A percentile compares a stretch with the other conserved stretches of the same genome.
phyloP scores from a whole-genome alignment of 2,888 invertebrate species.

The Gryllus longicercus region DNA sequence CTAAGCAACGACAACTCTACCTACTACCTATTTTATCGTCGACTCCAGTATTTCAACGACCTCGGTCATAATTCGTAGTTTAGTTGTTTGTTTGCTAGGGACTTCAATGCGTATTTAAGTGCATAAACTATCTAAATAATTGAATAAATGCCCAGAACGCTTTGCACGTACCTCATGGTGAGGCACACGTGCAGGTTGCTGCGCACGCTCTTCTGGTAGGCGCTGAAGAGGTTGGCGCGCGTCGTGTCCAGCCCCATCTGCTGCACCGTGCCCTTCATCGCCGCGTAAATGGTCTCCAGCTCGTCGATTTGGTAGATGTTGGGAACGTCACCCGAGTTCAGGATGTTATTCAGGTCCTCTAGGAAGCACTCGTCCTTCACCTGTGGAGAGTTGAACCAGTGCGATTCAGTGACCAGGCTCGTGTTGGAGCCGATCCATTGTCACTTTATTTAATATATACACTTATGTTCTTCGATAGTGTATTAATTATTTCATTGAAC shows the following conservation, averaged over 20 bases:
- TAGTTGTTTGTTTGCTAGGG: too few relatives aligned
- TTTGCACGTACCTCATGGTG: conserved; percentile 58
- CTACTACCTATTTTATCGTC: too few relatives aligned
- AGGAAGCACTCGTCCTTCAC: conserved; percentile 84
- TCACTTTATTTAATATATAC: too few relatives aligned
- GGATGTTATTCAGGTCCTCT: conserved; percentile 82
- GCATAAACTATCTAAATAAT: conserved; percentile 20
- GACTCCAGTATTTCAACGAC: too few relatives aligned
- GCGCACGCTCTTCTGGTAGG: conserved; percentile 74
- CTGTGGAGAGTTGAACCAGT: conserved; percentile 46
- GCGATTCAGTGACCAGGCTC: too few relatives aligned
- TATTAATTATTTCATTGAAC: too few relatives aligned
- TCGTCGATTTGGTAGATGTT: conserved; percentile 84
- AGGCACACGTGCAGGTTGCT: conserved; percentile 80
- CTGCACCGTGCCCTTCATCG: conserved; percentile 70
- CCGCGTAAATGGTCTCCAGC: conserved; percentile 66
- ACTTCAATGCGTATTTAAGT: too few relatives aligned
- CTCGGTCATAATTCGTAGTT: too few relatives aligned
- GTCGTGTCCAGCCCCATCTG: conserved; percentile 73
- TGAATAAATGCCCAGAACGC: too few relatives aligned
- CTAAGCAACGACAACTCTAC: too few relatives aligned
- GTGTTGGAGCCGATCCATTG: too few relatives aligned
- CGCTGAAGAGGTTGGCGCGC: conserved; percentile 78
- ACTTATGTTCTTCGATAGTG: too few relatives aligned
- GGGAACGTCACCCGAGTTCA: conserved; percentile 87